Base-by-base conservation (phyloP, 2,113 vertebrate species). In the Ramphastos sulfuratus region DNA sequence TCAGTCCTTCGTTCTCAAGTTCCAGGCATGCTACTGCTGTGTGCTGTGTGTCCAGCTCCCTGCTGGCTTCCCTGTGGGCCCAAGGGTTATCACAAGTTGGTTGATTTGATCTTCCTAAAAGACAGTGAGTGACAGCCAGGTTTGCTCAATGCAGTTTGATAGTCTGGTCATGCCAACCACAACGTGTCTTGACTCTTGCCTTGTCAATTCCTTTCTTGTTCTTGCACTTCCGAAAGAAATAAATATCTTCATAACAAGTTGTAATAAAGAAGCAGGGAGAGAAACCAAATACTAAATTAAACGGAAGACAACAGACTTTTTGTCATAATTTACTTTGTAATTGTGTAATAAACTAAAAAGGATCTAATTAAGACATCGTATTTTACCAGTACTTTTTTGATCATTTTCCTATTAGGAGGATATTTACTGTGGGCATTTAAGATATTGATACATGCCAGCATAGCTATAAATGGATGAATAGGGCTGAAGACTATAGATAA, bases 181-280 rank as follows among this genome's bases (percentile, higher is more conserved):
- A 71, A 56, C 69, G 27, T 75, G 64, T 90, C 88, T 93, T 93
- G 80, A 90, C 88, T 94, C 73, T 61, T 84, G 76, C 66, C 80
- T 94, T 6, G n/a, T 94, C 92, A 67, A 84, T 92, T 96, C 90
- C 92, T 93, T 91, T 87, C 85, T 95, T 87, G 87, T 75, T 93
- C 37, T 90, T 8, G 28, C 10, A 13, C 50, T 96, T 96, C 76
- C 17, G 13, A 94, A 82, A 80, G 82, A 88, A 85, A 95, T 82
- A 89, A 95, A 56, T 93, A 80, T 83, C 85, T 83, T 90, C 30
- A 9, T 86, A 92, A 92, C 4, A 0, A 94, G 61, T 60, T 48
- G 16, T 37, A 83, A 13, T 82, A 70, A 87, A 63, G 80, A 44
- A 94, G 42, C 9, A 1, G 21, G 14, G 46, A 24, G 7, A 21